phyloP scores from a whole-genome alignment of 53 echinoderm and acorn worm genomes.

The Crossaster papposus region DNA sequence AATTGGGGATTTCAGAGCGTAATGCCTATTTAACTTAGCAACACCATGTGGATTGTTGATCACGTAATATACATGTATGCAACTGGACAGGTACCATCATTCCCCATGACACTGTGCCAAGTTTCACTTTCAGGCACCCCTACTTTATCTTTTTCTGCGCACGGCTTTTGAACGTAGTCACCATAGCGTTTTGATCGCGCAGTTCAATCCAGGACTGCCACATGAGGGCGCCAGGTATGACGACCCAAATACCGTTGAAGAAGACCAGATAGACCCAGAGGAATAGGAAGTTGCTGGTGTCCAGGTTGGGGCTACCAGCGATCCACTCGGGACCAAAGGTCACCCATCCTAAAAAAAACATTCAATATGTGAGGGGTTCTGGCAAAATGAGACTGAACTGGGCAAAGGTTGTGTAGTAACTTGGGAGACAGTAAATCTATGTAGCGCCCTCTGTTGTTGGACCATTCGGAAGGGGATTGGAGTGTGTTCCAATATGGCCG shows the following conservation, averaged over 20 bases:
- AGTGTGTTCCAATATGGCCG: no score
- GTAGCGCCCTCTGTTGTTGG: no score
- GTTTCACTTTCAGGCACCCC: not conserved
- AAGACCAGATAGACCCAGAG: constrained; percentile 62
- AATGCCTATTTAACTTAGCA: no score
- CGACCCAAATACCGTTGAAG: constrained; percentile 65
- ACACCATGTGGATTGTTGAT: no score
- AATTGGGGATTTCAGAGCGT: no score
- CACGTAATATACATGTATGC: no score
- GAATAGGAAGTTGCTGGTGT: constrained; percentile 45
- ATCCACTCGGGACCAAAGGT: constrained; percentile 61
- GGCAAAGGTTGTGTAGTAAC: no score
- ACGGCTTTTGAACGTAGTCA: not conserved
- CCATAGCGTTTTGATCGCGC: constrained; percentile 24
- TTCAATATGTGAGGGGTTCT: not conserved
- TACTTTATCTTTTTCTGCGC: constrained; percentile 34
- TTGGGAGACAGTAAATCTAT: no score
- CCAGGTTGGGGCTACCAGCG: constrained; percentile 54
- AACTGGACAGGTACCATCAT: no score
- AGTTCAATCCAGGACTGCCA: constrained; percentile 57
- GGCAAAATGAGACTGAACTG: no score
- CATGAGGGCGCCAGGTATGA: constrained; percentile 49
- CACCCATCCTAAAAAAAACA: constrained; percentile 47
- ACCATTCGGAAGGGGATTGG: no score
- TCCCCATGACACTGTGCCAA: no score